Base-by-base conservation (phyloP, 1,140 invertebrate genomes). In the Neotoxoptera formosana region DNA sequence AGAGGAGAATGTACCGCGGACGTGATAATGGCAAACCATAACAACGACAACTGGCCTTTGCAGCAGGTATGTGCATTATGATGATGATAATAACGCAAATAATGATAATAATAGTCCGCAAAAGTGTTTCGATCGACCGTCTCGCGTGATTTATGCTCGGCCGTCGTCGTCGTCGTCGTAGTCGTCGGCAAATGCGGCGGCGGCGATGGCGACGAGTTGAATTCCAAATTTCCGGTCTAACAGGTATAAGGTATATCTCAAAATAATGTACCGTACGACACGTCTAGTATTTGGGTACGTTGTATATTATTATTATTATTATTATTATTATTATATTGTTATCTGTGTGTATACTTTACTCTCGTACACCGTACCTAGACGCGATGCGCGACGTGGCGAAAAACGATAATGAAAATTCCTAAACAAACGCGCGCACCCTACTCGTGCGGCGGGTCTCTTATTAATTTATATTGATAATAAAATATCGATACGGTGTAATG, bases 371-470 rank as follows among this genome's bases (percentile, higher is more conserved):
- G 1, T 2, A 41, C 41, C 9, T 17, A 3, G 9, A 36, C 81
- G 4, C 7, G 84, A 87, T n/a, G 30, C 84, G 0, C 84, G 0
- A 34, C 17, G 23, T 45, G 23, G 6, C 8, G 87, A 89, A 89
- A 36, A 89, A 89, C 48, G 30, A 36, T 89, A 89, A 53, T 89
- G 87, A 89, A 89, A 89, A 89, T 89, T 89, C 87, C 87, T 51
- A 53, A 89, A 53, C 47, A 51, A 17, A 89, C 48, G 48, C 48
- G 7, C 7, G 21, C n/a, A 4, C 60, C 60, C 30, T 3, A 67
- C 30, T 17, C 60, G n/a, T n/a, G n/a, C n/a, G n/a, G n/a, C 25
- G 8, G 11, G 30, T n/a, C 45, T 47, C 25, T 86, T 89, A 51
- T 89, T 34, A 89, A 89, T 89, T 89, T 53, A 89, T 89, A 89